Conservation (phyloP, 2,888 invertebrate species). For the Papilio demoleus region DNA sequence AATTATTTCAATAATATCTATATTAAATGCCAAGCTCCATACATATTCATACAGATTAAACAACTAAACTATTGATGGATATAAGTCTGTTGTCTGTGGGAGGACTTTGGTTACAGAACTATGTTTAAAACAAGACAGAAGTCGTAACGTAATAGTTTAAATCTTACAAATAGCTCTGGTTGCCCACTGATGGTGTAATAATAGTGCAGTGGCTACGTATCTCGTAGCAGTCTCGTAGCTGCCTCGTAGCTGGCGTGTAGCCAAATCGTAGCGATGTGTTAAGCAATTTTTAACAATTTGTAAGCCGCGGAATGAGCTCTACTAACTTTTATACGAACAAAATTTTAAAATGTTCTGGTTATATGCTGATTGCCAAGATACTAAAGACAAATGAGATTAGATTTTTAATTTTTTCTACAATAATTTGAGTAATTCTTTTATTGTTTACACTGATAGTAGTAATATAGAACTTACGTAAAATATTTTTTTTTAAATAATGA, state of each 20-base stretch:
- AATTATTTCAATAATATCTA: no score
- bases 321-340: neutral
- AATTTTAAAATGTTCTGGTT: neutral
- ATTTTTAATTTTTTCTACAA: no score
- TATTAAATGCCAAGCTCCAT: no score
- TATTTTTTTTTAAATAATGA: no score
- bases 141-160: neutral
- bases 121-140: neutral
- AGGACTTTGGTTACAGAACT: neutral
- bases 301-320: neutral
- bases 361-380: neutral
- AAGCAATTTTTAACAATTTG: constrained; percentile 22
- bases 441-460: no score
- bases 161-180: constrained; percentile 14
- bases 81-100: no score
- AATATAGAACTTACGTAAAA: no score
- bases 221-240: constrained; percentile 15
- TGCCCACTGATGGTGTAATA: constrained; percentile 24
- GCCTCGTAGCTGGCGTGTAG: constrained; percentile 22
- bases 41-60: no score
- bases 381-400: no score
- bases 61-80: no score
- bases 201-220: constrained; percentile 14
- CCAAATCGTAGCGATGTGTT: constrained; percentile 16
- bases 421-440: no score